Base-by-base conservation (phyloP, 2,113 vertebrate genomes). In the Tyto alba region DNA sequence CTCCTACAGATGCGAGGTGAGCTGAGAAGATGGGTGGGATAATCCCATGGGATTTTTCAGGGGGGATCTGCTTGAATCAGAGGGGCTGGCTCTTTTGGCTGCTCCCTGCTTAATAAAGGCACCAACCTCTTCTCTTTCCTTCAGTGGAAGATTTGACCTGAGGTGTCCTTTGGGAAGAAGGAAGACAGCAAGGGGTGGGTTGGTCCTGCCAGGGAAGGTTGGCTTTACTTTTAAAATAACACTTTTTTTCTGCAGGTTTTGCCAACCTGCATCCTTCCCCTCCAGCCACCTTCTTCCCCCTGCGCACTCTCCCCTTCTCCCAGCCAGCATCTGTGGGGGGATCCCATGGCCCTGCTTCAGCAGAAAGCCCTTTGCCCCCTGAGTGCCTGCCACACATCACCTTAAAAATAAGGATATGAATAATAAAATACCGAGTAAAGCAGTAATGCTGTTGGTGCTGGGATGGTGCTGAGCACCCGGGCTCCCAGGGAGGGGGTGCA, bases 251-350 rank as follows among this genome's bases (percentile, higher is more conserved):
- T 6, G 7, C 11, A 25, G 13, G 9, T 80, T 93, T 95, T 73
- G 43, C 48, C 16, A 38, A 0, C 36, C 26, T 62, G 21, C 38
- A 47, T n/a, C 26, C 22, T 83, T 38, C 55, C 13, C 21, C 36
- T 69, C 47, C 40, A 73, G 32, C 11, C 7, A 2, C 18, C 20
- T 53, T 71, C 25, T 81, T 57, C 45, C 13, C 11, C 5, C 22
- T 64, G 8, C 10, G 9, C 41, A 32, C 21, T n/a, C 45, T 60
- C 22, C 21, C 12, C 6, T 56, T 76, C 66, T 63, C 43, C 66
- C 40, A 56, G 60, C 4, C 36, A 40, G n/a, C 10, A 0, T 17
- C 48, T 22, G 23, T 0, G 0, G 19, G 11, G 15, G 4, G 4
- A 50, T 86, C 79, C 56, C 40, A 10, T 25, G 59, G 66, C 47